These are phyloP conservation scores for Drosophila gaucha DNA, from an alignment of 2,888 invertebrate genomes.

Conservation along the genomic window DNA sequence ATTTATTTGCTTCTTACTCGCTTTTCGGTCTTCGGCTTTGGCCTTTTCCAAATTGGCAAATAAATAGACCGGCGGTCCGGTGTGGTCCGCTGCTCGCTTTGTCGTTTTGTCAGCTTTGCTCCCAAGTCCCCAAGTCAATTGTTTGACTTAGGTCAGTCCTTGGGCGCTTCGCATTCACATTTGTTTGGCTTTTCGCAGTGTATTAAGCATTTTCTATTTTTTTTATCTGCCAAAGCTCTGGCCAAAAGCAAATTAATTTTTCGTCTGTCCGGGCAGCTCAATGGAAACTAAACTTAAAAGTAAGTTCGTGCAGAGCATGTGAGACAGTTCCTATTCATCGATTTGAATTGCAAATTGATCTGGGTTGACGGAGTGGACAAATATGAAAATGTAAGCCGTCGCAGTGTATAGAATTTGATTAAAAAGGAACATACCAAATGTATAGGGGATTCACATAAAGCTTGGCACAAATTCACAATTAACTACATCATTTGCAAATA, in stretches of 20 bases:
- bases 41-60: conserved; percentile 76
- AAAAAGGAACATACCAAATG: conserved; percentile 7
- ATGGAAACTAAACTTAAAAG: conserved; percentile 26
- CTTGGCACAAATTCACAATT: conserved; percentile 5
- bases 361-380: conserved; percentile 4
- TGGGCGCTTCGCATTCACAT: conserved; percentile 33
- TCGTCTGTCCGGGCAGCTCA: conserved; percentile 28
- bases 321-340: conserved; percentile 20
- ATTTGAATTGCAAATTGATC: conserved; percentile 23
- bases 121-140: conserved; percentile 36
- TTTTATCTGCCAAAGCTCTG: neutral
- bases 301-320: conserved; percentile 13
- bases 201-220: conserved; percentile 26
- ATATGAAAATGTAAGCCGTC: conserved; percentile 18
- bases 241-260: conserved; percentile 56
- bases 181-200: conserved; percentile 28
- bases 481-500: neutral
- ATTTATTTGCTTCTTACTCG: conserved; percentile 76
- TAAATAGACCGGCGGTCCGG: conserved; percentile 60
- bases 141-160: conserved; percentile 55
- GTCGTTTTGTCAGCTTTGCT: conserved; percentile 21
- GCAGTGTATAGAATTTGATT: conserved; percentile 11
- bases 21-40: conserved; percentile 27
- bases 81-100: conserved; percentile 32
- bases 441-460: neutral